Evolutionary conservation across 2,888 invertebrate genomes (phyloP).

Genomic region (Julus scandinavius): DNA sequence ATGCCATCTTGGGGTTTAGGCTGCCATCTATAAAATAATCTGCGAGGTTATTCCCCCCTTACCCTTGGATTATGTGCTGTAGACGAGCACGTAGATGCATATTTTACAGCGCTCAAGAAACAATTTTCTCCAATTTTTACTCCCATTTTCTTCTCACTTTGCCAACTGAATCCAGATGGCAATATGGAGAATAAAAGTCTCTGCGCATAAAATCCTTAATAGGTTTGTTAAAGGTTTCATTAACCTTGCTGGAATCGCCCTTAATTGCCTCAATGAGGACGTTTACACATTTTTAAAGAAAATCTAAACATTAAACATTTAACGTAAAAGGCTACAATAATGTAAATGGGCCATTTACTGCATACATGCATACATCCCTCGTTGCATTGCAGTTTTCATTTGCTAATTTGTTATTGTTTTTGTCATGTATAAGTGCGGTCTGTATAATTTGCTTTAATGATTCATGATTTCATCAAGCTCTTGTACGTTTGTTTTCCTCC

Average conservation of each 20-base stretch:
- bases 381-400: neutral
- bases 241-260: neutral
- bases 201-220: conserved; percentile 41
- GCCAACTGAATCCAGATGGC: conserved; percentile 25
- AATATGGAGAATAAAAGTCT: conserved; percentile 6
- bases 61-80: neutral
- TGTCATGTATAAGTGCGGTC: neutral
- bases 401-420: neutral
- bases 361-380: neutral
- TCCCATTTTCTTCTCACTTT: neutral
- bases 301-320: conserved; percentile 24
- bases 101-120: conserved; percentile 21
- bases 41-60: conserved; percentile 41
- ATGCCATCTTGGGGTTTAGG: conserved; percentile 17
- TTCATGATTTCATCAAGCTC: too few relatives aligned
- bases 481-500: too few relatives aligned
- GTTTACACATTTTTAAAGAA: conserved; percentile 14
- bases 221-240: conserved; percentile 25
- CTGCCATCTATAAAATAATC: conserved; percentile 37
- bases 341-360: neutral
- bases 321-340: neutral
- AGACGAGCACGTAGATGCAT: neutral
- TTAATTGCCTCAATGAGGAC: conserved; percentile 16
- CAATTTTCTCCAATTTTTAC: conserved; percentile 34
- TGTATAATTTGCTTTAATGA: neutral